phyloP scores from a whole-genome alignment of 2,888 invertebrate genomes.

The Watsonalla binaria region DNA sequence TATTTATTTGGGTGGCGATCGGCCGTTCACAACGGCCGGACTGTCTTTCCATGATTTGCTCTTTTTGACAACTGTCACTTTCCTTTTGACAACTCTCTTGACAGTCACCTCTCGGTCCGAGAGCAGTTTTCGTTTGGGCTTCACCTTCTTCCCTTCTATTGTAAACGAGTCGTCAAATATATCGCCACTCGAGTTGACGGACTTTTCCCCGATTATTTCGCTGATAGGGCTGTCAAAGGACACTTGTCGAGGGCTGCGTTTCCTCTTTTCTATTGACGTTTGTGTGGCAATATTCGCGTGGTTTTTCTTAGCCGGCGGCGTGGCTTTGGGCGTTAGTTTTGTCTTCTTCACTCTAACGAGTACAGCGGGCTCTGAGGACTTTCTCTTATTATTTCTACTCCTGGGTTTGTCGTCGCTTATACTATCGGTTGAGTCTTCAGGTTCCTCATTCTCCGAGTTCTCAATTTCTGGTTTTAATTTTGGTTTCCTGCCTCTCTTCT shows the following conservation, averaged over 20 bases:
- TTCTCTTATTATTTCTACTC: slow-evolving; percentile 36
- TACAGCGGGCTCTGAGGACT: slow-evolving; percentile 49
- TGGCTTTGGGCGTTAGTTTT: slow-evolving; percentile 50
- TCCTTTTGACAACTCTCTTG: slow-evolving; percentile 58
- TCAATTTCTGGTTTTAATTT: slow-evolving; percentile 28
- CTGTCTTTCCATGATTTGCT: slow-evolving; percentile 56
- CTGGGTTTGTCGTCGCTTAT: slow-evolving; percentile 20
- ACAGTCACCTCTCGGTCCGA: slow-evolving; percentile 53
- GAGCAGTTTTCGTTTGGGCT: slow-evolving; percentile 50
- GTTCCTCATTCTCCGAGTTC: slow-evolving; percentile 45
- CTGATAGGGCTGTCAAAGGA: slow-evolving; percentile 63
- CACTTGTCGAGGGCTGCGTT: slow-evolving; percentile 50
- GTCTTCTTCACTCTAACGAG: slow-evolving; percentile 54
- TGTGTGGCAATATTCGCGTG: slow-evolving; percentile 63
- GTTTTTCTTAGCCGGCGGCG: slow-evolving; percentile 62
- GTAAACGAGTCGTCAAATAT: slow-evolving; percentile 68
- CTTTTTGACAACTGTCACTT: slow-evolving; percentile 46
- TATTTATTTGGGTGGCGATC: slow-evolving; percentile 51
- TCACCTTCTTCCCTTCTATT: slow-evolving; percentile 53
- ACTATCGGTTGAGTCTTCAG: slow-evolving; percentile 19
- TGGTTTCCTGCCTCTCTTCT: slow-evolving; percentile 26
- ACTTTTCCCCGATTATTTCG: slow-evolving; percentile 39
- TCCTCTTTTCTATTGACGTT: slow-evolving; percentile 50
- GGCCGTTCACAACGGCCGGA: slow-evolving; percentile 57
- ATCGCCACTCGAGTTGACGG: slow-evolving; percentile 56